A percentile compares a stretch with the other conserved stretches of the same genome.
Evolutionary conservation across 1,140 invertebrate genomes (phyloP).

Genomic region (Chlorops oryzae): DNA sequence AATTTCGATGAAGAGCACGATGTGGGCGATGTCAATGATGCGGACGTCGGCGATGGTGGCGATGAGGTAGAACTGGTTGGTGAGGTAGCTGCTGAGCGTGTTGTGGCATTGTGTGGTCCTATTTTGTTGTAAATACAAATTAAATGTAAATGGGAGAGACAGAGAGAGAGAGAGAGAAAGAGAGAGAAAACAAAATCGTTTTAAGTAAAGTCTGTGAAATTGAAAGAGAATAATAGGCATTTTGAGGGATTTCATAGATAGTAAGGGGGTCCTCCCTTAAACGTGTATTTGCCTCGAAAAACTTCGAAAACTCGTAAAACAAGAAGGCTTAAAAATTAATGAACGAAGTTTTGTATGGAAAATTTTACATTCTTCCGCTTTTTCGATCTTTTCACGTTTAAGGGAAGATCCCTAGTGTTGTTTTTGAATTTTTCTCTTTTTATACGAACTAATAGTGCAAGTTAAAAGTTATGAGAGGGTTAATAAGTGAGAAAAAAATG

Average conservation of each 20-base stretch:
- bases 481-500: conserved; percentile 7
- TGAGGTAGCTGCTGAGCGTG: conserved; percentile 42
- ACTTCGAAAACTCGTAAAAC: too few relatives aligned
- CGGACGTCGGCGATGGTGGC: conserved; percentile 39
- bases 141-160: neutral
- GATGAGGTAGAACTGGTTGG: conserved; percentile 46
- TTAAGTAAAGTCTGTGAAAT: neutral
- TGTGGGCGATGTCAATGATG: conserved; percentile 39
- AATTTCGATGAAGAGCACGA: too few relatives aligned
- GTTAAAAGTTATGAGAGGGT: conserved; percentile 2
- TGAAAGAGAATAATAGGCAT: too few relatives aligned
- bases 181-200: neutral
- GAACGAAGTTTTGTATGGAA: too few relatives aligned
- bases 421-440: neutral
- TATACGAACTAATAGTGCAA: conserved; percentile 4
- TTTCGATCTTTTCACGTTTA: too few relatives aligned
- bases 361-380: too few relatives aligned
- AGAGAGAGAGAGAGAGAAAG: conserved; percentile 2
- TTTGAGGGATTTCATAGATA: too few relatives aligned
- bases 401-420: too few relatives aligned
- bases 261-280: too few relatives aligned
- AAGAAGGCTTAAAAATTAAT: too few relatives aligned
- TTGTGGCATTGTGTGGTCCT: conserved; percentile 44
- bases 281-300: too few relatives aligned
- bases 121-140: conserved; percentile 2